Percentiles rank a stretch among this genome's conserved stretches.
These are phyloP conservation scores for Alloplasta piceator DNA, from an alignment of 2,888 invertebrate species.

Conservation along the genomic window DNA sequence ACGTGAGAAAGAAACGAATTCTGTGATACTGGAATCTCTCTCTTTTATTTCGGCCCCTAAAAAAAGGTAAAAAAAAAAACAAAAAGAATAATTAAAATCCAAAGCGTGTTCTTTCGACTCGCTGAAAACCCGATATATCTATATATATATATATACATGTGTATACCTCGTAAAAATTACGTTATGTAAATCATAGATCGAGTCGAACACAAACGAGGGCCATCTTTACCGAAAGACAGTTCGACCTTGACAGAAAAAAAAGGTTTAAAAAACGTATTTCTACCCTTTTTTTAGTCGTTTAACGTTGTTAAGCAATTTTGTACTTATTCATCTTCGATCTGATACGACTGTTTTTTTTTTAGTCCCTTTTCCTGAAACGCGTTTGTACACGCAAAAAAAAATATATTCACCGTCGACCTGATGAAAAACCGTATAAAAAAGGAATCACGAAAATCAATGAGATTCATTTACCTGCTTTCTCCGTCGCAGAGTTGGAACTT, in stretches of 20 bases:
- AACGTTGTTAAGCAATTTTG: constrained; percentile 77
- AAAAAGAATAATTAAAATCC: constrained; percentile 40
- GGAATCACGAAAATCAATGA: constrained; percentile 5
- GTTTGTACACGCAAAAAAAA: constrained; percentile 25
- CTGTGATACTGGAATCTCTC: constrained; percentile 78
- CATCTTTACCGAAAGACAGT: constrained; percentile 44
- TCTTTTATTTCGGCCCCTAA: constrained; percentile 58
- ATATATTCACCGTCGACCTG: constrained; percentile 9
- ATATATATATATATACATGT: constrained; percentile 11
- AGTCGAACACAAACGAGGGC: constrained; percentile 33
- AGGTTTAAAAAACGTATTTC: constrained; percentile 21
- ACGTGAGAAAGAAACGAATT: constrained; percentile 68
- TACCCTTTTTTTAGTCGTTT: constrained; percentile 38
- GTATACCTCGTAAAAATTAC: constrained; percentile 46
- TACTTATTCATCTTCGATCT: constrained; percentile 76
- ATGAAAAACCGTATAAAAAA: constrained; percentile 38
- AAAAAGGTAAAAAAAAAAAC: constrained; percentile 22
- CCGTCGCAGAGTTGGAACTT: no score
- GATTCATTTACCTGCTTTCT: constrained; percentile 8
- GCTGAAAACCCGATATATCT: neutral
- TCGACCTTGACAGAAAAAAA: constrained; percentile 15
- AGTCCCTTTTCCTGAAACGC: neutral
- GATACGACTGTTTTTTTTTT: constrained; percentile 51
- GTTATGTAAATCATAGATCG: constrained; percentile 32
- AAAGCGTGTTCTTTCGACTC: constrained; percentile 57